Evolutionary conservation across 2,113 vertebrate genomes (phyloP).

Genomic region (Chaetodon trifascialis): DNA sequence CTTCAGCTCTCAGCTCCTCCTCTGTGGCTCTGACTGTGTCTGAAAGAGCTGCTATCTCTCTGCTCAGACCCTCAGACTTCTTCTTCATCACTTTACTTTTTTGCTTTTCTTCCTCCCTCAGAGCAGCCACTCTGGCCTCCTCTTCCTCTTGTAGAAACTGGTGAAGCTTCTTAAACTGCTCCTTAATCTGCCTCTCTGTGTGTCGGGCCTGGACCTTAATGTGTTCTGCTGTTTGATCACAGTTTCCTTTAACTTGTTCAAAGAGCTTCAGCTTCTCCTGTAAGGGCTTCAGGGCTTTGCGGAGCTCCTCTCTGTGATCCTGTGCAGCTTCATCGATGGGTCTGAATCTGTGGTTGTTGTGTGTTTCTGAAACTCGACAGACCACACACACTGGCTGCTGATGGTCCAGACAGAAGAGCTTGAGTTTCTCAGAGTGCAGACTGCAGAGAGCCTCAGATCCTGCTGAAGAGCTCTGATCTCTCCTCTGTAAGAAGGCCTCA

Average conservation of each 20-base stretch:
- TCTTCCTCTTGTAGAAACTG: constrained; percentile 9
- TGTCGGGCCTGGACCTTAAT: neutral
- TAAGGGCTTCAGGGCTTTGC: neutral
- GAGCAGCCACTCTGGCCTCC: neutral
- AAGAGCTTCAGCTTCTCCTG: neutral
- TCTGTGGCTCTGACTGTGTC: constrained; percentile 7
- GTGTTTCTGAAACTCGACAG: neutral
- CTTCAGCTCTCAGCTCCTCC: constrained; percentile 25
- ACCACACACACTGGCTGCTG: neutral
- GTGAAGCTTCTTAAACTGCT: constrained; percentile 4
- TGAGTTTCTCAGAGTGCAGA: constrained; percentile 24
- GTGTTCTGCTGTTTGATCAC: constrained; percentile 1
- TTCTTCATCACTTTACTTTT: neutral
- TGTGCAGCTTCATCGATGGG: neutral
- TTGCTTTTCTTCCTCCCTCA: neutral
- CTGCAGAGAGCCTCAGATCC: neutral
- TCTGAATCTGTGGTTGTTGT: neutral
- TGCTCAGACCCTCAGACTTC: neutral
- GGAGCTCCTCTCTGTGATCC: neutral
- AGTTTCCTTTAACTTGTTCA: neutral
- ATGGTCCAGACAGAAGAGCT: constrained; percentile 20
- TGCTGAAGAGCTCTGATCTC: too few species aligned
- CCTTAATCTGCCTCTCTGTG: constrained; percentile 12
- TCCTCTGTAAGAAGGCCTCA: too few species aligned
- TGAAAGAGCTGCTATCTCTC: constrained; percentile 8